These are phyloP conservation scores for Drosophila prosaltans DNA, from an alignment of 1,140 invertebrate species.

Conservation along the genomic window DNA sequence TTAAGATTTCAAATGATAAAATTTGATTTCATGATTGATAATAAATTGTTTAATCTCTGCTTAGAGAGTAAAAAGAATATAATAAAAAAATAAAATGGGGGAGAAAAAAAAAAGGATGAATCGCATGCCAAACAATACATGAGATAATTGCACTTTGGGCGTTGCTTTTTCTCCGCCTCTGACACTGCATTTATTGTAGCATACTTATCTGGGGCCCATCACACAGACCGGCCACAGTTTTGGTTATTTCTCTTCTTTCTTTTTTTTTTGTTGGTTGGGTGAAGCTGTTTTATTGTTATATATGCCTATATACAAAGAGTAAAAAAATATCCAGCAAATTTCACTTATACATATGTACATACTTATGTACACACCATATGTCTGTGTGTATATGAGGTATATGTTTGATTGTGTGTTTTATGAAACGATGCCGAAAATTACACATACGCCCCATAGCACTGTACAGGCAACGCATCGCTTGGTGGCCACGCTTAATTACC, in stretches of 20 bases:
- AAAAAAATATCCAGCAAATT: conserved; percentile 36
- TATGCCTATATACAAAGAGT: conserved; percentile 58
- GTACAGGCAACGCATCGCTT: conserved; percentile 32
- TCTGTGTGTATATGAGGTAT: conserved; percentile 30
- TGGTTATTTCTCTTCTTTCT: conserved; percentile 1
- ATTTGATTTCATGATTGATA: not conserved
- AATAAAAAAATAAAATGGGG: not conserved
- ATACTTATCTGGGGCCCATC: conserved; percentile 69
- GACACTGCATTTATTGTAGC: conserved; percentile 79
- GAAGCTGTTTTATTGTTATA: conserved; percentile 69
- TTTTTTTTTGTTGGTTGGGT: conserved; percentile 6
- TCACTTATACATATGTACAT: not conserved
- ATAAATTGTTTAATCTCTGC: conserved; percentile 12
- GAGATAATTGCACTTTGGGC: conserved; percentile 81
- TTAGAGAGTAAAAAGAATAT: conserved; percentile 24
- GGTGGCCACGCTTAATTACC: conserved; percentile 73
- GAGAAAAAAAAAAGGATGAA: conserved; percentile 33
- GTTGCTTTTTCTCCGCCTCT: conserved; percentile 57
- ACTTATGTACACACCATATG: conserved; percentile 50
- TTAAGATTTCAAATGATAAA: too few species aligned
- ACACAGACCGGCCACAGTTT: conserved; percentile 3
- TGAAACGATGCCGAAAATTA: conserved; percentile 81
- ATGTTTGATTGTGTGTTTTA: conserved; percentile 50
- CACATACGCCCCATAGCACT: conserved; percentile 76
- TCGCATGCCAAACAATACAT: conserved; percentile 74